Evolutionary conservation across 2,888 invertebrate genomes (phyloP).

Genomic region (Notodonta dromedarius): DNA sequence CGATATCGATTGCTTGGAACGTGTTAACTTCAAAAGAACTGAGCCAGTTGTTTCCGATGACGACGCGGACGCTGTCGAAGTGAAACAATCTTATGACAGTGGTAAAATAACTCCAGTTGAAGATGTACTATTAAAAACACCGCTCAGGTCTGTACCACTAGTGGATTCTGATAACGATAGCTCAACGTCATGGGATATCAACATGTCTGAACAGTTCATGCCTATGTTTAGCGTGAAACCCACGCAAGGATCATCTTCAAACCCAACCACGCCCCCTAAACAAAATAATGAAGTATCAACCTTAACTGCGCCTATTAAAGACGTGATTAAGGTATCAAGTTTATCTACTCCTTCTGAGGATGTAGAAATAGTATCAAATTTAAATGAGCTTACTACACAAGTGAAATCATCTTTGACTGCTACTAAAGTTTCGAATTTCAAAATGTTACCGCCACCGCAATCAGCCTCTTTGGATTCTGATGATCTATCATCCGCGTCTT

Average conservation of each 20-base stretch:
- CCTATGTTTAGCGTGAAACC: constrained; percentile 31
- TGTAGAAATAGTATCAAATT: too few relatives aligned
- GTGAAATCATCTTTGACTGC: neutral
- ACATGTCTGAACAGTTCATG: constrained; percentile 44
- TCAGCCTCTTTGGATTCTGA: constrained; percentile 46
- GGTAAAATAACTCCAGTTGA: constrained; percentile 13
- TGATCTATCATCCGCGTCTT: constrained; percentile 43
- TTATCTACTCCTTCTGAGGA: too few relatives aligned
- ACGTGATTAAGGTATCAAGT: too few relatives aligned
- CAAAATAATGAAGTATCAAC: neutral
- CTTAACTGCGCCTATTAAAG: too few relatives aligned
- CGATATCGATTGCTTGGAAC: constrained; percentile 56
- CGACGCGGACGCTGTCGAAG: constrained; percentile 22
- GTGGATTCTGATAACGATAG: constrained; percentile 49
- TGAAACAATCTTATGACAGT: neutral
- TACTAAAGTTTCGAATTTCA: constrained; percentile 5
- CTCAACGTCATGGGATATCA: constrained; percentile 50
- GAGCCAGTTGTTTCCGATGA: constrained; percentile 26
- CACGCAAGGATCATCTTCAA: neutral
- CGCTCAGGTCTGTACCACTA: constrained; percentile 59
- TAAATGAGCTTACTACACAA: neutral
- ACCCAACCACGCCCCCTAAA: neutral
- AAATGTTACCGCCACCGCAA: constrained; percentile 7
- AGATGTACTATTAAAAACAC: constrained; percentile 36
- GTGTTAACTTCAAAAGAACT: constrained; percentile 35